These are phyloP conservation scores for Bradypus variegatus DNA, from an alignment of 2,797 vertebrate genomes.

Conservation along the genomic window DNA sequence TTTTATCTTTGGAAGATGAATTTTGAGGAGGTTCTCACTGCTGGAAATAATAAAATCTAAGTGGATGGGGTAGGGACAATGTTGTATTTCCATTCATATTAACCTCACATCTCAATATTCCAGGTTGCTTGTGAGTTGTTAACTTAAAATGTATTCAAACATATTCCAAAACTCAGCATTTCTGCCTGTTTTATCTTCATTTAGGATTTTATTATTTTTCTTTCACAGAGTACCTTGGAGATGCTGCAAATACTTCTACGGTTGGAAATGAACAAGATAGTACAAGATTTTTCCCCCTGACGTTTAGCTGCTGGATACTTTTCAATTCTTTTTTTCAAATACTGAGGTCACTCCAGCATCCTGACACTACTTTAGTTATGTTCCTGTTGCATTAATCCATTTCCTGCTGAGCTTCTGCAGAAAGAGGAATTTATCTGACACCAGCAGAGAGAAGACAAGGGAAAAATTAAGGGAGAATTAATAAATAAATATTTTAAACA, in stretches of 20 bases:
- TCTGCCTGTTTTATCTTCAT: slow-evolving; percentile 51
- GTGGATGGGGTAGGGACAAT: background rate
- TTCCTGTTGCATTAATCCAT: slow-evolving; percentile 66
- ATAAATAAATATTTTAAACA: slow-evolving; percentile 68
- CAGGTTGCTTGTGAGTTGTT: background rate
- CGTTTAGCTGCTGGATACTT: slow-evolving; percentile 60
- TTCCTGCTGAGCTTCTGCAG: slow-evolving; percentile 67
- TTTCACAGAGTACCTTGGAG: background rate
- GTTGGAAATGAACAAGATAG: slow-evolving; percentile 56
- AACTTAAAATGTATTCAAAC: slow-evolving; percentile 52
- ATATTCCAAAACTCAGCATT: slow-evolving; percentile 35
- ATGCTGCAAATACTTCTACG: slow-evolving; percentile 39
- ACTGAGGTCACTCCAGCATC: slow-evolving; percentile 58
- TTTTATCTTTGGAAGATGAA: slow-evolving; percentile 55
- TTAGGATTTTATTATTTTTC: slow-evolving; percentile 19
- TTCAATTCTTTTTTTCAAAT: slow-evolving; percentile 55
- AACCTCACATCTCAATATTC: slow-evolving; percentile 36
- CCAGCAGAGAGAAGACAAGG: slow-evolving; percentile 65
- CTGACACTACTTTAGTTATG: background rate
- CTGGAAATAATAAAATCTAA: slow-evolving; percentile 55
- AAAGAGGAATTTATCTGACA: slow-evolving; percentile 69
- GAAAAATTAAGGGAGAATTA: slow-evolving; percentile 65
- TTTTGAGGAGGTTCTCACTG: slow-evolving; percentile 46
- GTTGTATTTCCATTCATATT: slow-evolving; percentile 10
- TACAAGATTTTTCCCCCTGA: background rate